Conservation (phyloP, 2,888 invertebrate genomes). For the Tipula lateralis region DNA sequence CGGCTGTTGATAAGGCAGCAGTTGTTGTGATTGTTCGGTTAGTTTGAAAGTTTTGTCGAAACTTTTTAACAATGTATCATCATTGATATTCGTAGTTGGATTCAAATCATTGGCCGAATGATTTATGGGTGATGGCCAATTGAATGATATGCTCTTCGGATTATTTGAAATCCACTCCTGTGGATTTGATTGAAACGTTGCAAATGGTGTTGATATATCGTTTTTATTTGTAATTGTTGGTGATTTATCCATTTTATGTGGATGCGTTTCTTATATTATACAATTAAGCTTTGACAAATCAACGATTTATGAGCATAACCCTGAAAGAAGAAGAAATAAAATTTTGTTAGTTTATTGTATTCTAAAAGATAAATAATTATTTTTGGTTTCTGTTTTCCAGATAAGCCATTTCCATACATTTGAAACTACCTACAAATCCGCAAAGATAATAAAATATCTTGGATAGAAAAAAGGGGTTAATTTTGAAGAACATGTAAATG, state of each 20-base stretch:
- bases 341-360: no score
- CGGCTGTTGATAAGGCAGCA: background rate
- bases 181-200: background rate
- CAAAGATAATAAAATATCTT: no score
- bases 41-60: background rate
- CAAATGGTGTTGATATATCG: background rate
- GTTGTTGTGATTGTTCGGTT: background rate
- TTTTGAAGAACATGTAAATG: no score
- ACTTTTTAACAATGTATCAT: background rate
- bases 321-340: background rate
- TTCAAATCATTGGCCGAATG: background rate
- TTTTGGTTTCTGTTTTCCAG: no score
- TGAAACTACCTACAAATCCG: no score
- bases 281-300: background rate
- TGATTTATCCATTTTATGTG: conserved; percentile 26
- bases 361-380: no score
- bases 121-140: background rate
- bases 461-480: no score
- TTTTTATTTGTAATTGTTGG: conserved; percentile 6
- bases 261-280: background rate
- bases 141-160: conserved; percentile 28
- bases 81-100: background rate
- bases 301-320: background rate
- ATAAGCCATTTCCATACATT: no score
- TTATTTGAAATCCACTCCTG: conserved; percentile 13